A percentile compares a stretch with the other conserved stretches of the same genome.
phyloP scores from a whole-genome alignment of 1,140 invertebrate species.

The Calosoma granatense region DNA sequence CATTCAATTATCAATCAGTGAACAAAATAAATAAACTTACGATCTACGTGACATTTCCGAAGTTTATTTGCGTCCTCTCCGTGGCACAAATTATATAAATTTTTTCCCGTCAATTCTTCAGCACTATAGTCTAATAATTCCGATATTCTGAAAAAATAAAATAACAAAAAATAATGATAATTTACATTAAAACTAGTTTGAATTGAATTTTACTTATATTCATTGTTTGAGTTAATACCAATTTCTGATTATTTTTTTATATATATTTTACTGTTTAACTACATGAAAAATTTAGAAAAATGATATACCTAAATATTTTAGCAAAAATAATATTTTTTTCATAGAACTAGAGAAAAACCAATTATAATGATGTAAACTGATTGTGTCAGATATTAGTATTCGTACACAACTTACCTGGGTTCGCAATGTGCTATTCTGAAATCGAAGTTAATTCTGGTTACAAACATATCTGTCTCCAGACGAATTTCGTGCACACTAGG shows the following conservation, averaged over 20 bases:
- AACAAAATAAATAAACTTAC: slow-evolving; percentile 52
- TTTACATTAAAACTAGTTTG: not conserved
- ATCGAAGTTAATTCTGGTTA: slow-evolving; percentile 90
- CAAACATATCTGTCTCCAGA: slow-evolving; percentile 93
- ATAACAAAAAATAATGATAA: slow-evolving; percentile 3
- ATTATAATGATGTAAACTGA: not conserved
- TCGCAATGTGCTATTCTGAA: slow-evolving; percentile 95
- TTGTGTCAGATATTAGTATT: slow-evolving; percentile 2
- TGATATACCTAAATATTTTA: too few species aligned
- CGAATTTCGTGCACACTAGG: slow-evolving; percentile 94
- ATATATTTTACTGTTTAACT: too few species aligned
- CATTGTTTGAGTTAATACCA: too few species aligned
- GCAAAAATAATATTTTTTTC: too few species aligned
- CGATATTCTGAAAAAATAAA: slow-evolving; percentile 57
- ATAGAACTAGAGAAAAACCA: slow-evolving; percentile 7
- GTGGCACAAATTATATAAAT: slow-evolving; percentile 88
- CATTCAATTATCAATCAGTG: too few species aligned
- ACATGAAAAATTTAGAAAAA: too few species aligned
- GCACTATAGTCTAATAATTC: slow-evolving; percentile 87
- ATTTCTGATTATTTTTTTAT: too few species aligned
- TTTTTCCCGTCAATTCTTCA: slow-evolving; percentile 88
- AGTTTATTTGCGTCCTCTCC: slow-evolving; percentile 90
- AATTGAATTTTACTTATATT: too few species aligned
- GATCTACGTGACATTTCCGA: slow-evolving; percentile 83
- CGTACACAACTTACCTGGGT: slow-evolving; percentile 82